Evolutionary conservation across 1,140 invertebrate genomes (phyloP).

Genomic region (silkworm (Bombyx mori)): ASM3026992v2 NC_085119.1:1374501-1375000

Average conservation of each 20-base stretch:
- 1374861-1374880: constrained; percentile 17
- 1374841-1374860: constrained; percentile 15
- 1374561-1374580: constrained; percentile 19
- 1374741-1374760: constrained; percentile 26
- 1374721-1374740: constrained; percentile 28
- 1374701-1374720: constrained; percentile 21
- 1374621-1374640: constrained; percentile 10
- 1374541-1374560: constrained; percentile 10
- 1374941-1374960: constrained; percentile 27
- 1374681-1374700: constrained; percentile 22
- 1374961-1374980: constrained; percentile 23
- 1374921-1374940: constrained; percentile 6
- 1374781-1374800: constrained; percentile 17
- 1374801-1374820: constrained; percentile 31
- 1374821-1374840: constrained; percentile 11
- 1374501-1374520: constrained; percentile 36
- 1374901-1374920: constrained; percentile 13
- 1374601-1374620: constrained; percentile 17
- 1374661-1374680: constrained; percentile 33
- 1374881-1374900: constrained; percentile 15
- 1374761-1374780: constrained; percentile 12
- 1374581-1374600: constrained; percentile 28
- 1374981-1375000: constrained; percentile 21
- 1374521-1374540: constrained; percentile 27
- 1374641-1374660: constrained; percentile 21